Base-by-base conservation (phyloP, 2,888 invertebrate species). In the Coelinius sp. region DNA sequence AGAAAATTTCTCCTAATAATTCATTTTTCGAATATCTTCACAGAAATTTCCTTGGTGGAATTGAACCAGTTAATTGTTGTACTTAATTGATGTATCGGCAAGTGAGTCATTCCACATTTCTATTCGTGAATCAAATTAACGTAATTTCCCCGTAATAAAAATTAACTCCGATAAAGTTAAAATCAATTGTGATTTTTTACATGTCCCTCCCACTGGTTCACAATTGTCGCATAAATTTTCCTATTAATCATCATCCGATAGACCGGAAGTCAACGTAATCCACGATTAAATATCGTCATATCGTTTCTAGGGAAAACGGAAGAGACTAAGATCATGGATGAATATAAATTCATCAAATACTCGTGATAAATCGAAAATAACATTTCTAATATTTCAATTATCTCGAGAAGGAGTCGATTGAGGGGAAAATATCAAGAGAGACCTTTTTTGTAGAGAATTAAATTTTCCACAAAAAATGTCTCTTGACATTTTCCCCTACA, bases 101-200 rank as follows among this genome's bases (percentile, higher is more conserved):
- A 38, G 65, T 56, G 67, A 71, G 63, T 67, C 71, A 52, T 25
- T 25, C n/a, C 14, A 3, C 35, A 52, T 52, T 49, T 71, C 67
- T 64, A 67, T 75, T 73, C 68, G 74, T 75, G 74, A 78, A 78
- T 76, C 73, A 75, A 76, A 78, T 78, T 76, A 74, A 73, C 75
- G 75, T 78, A 64, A 76, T 70, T 46, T 68, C 52, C 52, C 67
- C 20, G 20, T 27, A 14, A 31, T 17, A 12, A 8, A 14, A 31
- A 27, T 59, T 49, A 8, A 20, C 7, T 59, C n/a, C 31, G 2
- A 25, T 24, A 12, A 53, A 14, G 12, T 31, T 8, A 7, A 49
- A 59, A 22, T 67, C 22, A 6, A 10, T 38, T 22, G n/a, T 17
- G 27, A 31, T 31, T 56, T 27, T 14, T 14, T n/a, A 31, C 27